Conservation (phyloP, 2,113 vertebrate genomes). For the Phaethornis superciliosus region DNA sequence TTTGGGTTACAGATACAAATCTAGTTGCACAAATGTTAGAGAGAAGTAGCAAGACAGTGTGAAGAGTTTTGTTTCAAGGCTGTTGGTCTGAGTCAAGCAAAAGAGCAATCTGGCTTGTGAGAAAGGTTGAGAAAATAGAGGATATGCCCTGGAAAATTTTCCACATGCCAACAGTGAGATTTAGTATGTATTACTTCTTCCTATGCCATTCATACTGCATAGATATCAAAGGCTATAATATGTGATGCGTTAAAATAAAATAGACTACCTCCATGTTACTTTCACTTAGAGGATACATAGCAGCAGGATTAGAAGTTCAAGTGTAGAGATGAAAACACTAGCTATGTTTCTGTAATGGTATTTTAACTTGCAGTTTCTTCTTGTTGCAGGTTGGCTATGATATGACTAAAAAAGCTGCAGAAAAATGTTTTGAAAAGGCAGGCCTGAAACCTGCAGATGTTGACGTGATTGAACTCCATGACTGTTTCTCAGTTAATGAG, state of each 20-base stretch:
- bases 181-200: not conserved
- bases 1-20: not conserved
- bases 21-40: not conserved
- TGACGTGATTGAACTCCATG: slow-evolving; percentile 94
- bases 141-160: not conserved
- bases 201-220: not conserved
- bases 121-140: not conserved
- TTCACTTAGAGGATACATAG: not conserved
- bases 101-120: not conserved
- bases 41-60: not conserved
- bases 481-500: slow-evolving; percentile 95
- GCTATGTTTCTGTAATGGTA: not conserved
- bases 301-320: not conserved
- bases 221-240: not conserved
- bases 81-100: not conserved
- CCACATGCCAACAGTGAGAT: not conserved
- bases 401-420: slow-evolving; percentile 87
- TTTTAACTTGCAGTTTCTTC: not conserved
- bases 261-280: not conserved
- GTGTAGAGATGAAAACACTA: not conserved
- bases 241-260: not conserved
- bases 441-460: slow-evolving; percentile 85
- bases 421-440: slow-evolving; percentile 81
- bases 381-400: slow-evolving; percentile 88
- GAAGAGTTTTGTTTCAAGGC: not conserved